A percentile compares a stretch with the other conserved stretches of the same genome.
phyloP scores from a whole-genome alignment of 2,888 invertebrate genomes.

The Cosmia pyralina region DNA sequence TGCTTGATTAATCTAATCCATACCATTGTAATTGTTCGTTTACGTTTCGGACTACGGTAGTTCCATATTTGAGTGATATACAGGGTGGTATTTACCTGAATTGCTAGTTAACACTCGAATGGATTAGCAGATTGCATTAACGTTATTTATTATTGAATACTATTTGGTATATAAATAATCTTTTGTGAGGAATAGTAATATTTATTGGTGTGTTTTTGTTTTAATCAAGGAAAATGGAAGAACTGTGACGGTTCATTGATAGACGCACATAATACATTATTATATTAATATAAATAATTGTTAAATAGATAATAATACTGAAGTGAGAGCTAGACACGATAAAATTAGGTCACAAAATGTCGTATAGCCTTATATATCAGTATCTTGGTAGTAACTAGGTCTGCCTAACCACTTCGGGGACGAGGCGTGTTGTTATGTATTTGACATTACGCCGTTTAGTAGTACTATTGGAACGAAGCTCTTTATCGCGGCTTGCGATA shows the following conservation, averaged over 20 bases:
- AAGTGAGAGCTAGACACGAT: no score
- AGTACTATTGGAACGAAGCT: not conserved
- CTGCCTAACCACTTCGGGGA: no score
- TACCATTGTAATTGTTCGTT: conserved; percentile 78
- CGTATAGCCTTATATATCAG: no score
- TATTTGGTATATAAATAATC: conserved; percentile 4
- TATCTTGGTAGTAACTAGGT: no score
- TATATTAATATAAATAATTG: no score
- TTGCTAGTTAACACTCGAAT: conserved; percentile 41
- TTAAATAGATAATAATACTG: no score
- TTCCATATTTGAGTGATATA: conserved; percentile 54
- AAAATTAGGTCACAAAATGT: no score
- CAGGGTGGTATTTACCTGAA: conserved; percentile 45
- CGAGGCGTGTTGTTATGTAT: no score
- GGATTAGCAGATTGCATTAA: conserved; percentile 36
- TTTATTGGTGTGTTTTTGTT: conserved; percentile 1
- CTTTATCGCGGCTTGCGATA: no score
- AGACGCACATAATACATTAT: no score
- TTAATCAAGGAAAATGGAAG: not conserved
- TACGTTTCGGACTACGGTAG: conserved; percentile 57
- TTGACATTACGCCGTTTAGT: no score
- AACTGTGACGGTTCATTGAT: no score
- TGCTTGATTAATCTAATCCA: conserved; percentile 84
- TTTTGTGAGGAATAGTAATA: conserved; percentile 5
- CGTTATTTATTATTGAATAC: conserved; percentile 20